Conservation (phyloP, 2,888 invertebrate species). For the Drosophila atripex region DNA sequence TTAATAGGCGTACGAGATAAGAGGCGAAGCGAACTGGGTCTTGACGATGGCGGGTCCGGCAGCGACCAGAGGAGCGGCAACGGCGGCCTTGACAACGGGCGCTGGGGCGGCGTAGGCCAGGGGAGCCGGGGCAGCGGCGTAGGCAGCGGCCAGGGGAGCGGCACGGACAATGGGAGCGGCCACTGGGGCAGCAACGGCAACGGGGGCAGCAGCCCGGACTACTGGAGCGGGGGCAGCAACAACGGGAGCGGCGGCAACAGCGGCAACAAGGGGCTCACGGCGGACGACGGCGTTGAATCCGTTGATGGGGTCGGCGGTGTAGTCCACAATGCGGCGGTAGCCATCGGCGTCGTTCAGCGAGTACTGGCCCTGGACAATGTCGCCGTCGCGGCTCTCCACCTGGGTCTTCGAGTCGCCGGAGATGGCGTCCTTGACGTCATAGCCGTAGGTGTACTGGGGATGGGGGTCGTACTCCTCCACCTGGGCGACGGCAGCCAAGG, state of each 20-base stretch:
- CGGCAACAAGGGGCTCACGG: constrained; percentile 81
- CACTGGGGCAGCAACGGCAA: constrained; percentile 53
- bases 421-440: constrained; percentile 83
- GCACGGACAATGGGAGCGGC: constrained; percentile 52
- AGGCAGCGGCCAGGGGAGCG: constrained; percentile 57
- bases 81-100: constrained; percentile 48
- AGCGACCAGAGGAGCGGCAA: constrained; percentile 63
- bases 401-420: constrained; percentile 84
- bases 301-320: constrained; percentile 83
- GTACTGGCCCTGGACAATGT: constrained; percentile 84
- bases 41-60: constrained; percentile 80
- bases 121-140: constrained; percentile 53
- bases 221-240: constrained; percentile 63
- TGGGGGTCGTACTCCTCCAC: constrained; percentile 83
- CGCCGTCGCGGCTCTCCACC: constrained; percentile 83
- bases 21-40: constrained; percentile 80
- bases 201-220: constrained; percentile 64
- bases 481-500: constrained; percentile 76
- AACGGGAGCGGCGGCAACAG: constrained; percentile 69
- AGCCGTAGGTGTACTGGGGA: constrained; percentile 83
- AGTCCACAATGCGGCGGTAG: constrained; percentile 83
- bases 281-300: constrained; percentile 84
- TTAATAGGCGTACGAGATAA: constrained; percentile 82
- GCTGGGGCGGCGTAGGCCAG: constrained; percentile 50
- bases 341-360: constrained; percentile 84